Percentiles rank a stretch among this genome's conserved stretches.
Conservation (phyloP, 1,140 invertebrate genomes). For the Diorhabda sublineata region DNA sequence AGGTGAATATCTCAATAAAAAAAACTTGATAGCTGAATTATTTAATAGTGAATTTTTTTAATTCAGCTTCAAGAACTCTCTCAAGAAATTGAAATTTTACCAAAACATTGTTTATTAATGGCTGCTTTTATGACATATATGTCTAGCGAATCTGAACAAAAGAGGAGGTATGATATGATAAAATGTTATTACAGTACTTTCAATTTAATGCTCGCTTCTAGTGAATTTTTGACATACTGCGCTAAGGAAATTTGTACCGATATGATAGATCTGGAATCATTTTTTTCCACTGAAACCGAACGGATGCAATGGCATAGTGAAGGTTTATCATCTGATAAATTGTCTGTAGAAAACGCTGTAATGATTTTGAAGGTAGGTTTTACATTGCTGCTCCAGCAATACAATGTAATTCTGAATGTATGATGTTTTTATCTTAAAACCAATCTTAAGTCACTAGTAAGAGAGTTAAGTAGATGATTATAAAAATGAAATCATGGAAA, state of each 20-base stretch:
- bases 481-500: no score
- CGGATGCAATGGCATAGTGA: conserved; percentile 82
- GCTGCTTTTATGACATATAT: conserved; percentile 77
- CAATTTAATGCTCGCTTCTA: conserved; percentile 8
- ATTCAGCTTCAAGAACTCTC: conserved; percentile 56
- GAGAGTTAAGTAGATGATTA: no score
- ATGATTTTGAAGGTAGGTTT: conserved; percentile 66
- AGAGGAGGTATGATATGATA: conserved; percentile 50
- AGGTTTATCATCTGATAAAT: conserved; percentile 74
- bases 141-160: conserved; percentile 63
- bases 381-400: no score
- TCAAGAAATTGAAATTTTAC: conserved; percentile 57
- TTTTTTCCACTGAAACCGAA: conserved; percentile 72
- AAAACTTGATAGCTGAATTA: neutral
- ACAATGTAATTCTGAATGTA: no score
- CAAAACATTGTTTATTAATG: conserved; percentile 62
- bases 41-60: neutral
- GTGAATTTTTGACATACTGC: conserved; percentile 43
- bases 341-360: conserved; percentile 80
- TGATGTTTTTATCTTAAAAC: no score
- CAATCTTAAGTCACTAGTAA: no score
- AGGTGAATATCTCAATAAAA: conserved; percentile 27
- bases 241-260: conserved; percentile 26
- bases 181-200: neutral
- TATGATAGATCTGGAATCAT: conserved; percentile 65